Base-by-base conservation (phyloP, 2,888 invertebrate genomes). In the Scaptomyza polygonia region DNA sequence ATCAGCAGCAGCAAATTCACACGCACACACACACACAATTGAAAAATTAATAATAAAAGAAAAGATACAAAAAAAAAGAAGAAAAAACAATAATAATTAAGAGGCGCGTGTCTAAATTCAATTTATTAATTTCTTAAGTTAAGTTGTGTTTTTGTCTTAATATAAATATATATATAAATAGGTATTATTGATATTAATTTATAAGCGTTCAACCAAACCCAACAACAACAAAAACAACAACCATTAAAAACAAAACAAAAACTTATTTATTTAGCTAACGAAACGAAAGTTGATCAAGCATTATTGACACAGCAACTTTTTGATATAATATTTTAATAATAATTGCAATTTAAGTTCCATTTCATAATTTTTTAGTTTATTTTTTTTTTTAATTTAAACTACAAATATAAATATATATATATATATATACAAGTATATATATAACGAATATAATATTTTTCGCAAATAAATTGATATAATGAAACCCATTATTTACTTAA, bases 111-210 rank as follows among this genome's bases (percentile, higher is more conserved):
- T 67, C 49, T 55, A 52, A 68, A 63, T 68, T 58, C 73, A 51
- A 65, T 65, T 72, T 51, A 40, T 56, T 62, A 27, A 56, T 36
- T 63, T 64, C 43, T 62, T 75, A 70, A 67, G 18, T 68, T 78
- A 72, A 74, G 67, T 71, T 74, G 36, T 71, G 67, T 76, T 66
- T 76, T 76, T 66, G 39, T 61, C 44, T 45, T 59, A 30, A 47
- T 57, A 30, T 45, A 56, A 27, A 58, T 18, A 66, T 21, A 49
- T 16, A 51, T 5, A 34, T 1, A 51, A 25, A 21, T 72, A 72
- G 57, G 64, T 43, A 75, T 67, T 80, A 80, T 64, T 77, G 72
- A 77, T 77, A 72, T 75, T 74, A 78, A 63, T 65, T 68, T 59
- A 25, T 75, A 75, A 69, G 70, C 58, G 32, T 61, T 67, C 68